Evolutionary conservation across 2,888 invertebrate genomes (phyloP).

Genomic region (Germaria angustata): DNA sequence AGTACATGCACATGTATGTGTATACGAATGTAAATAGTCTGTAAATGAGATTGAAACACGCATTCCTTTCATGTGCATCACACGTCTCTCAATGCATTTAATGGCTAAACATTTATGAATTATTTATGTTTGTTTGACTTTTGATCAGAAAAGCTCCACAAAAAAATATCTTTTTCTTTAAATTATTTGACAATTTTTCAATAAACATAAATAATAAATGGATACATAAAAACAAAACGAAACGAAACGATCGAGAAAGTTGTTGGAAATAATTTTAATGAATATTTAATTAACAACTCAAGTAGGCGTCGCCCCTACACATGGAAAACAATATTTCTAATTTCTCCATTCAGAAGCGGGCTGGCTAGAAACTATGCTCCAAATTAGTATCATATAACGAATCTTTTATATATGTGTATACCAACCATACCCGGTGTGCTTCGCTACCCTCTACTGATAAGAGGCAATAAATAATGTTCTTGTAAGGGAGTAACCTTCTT

Average conservation of each 20-base stretch:
- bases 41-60: slow-evolving; percentile 29
- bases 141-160: slow-evolving; percentile 6
- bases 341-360: background rate
- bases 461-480: too few species aligned
- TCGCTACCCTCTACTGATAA: too few species aligned
- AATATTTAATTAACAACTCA: slow-evolving; percentile 43
- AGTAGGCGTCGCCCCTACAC: slow-evolving; percentile 7
- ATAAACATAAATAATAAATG: slow-evolving; percentile 41
- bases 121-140: slow-evolving; percentile 46
- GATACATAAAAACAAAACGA: background rate
- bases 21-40: slow-evolving; percentile 6
- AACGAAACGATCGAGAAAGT: slow-evolving; percentile 27
- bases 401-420: too few species aligned
- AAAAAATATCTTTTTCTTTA: slow-evolving; percentile 27
- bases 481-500: too few species aligned
- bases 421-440: too few species aligned
- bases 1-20: background rate
- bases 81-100: slow-evolving; percentile 35
- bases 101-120: slow-evolving; percentile 41
- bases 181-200: slow-evolving; percentile 53
- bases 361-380: too few species aligned
- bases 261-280: slow-evolving; percentile 50
- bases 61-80: slow-evolving; percentile 40
- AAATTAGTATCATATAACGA: too few species aligned
- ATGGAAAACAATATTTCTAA: background rate